Evolutionary conservation across 1,140 invertebrate genomes (phyloP).

Genomic region (Leptinotarsa defecta): DNA sequence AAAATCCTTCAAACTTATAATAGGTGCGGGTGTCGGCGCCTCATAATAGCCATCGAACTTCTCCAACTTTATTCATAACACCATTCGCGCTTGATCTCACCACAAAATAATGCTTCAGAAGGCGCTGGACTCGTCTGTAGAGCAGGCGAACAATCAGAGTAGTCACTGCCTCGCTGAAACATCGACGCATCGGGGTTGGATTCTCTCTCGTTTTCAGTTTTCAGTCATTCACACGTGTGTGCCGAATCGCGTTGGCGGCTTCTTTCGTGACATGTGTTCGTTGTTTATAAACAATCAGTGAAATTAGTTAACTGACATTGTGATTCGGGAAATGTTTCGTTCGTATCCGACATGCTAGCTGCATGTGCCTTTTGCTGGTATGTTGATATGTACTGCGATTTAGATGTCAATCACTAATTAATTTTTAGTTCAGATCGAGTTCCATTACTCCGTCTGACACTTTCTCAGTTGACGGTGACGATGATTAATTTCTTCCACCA

Average conservation of each 20-base stretch:
- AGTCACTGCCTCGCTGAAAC: not conserved
- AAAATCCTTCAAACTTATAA: too few species aligned
- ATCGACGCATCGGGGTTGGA: not conserved
- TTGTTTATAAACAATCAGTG: conserved; percentile 15
- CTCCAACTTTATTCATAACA: not conserved
- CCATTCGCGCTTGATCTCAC: conserved; percentile 1
- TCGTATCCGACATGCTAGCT: not conserved
- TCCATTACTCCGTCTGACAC: not conserved
- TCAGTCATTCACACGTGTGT: conserved; percentile 1
- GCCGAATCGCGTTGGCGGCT: not conserved
- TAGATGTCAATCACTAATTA: not conserved
- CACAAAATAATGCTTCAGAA: not conserved
- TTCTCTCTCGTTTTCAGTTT: not conserved
- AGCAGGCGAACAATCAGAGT: conserved; percentile 9
- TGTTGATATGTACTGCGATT: conserved; percentile 4
- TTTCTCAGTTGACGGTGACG: too few species aligned
- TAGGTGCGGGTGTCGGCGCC: not conserved
- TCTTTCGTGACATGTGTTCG: conserved; percentile 9
- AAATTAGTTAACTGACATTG: conserved; percentile 5
- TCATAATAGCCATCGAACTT: not conserved
- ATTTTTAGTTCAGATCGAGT: not conserved
- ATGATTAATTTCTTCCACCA: too few species aligned
- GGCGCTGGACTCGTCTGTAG: not conserved
- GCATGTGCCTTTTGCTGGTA: not conserved
- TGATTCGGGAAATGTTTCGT: not conserved